Evolutionary conservation across 92 coral and sea anemone genomes (phyloP).

Genomic region (Zoanthus sociatus): DNA sequence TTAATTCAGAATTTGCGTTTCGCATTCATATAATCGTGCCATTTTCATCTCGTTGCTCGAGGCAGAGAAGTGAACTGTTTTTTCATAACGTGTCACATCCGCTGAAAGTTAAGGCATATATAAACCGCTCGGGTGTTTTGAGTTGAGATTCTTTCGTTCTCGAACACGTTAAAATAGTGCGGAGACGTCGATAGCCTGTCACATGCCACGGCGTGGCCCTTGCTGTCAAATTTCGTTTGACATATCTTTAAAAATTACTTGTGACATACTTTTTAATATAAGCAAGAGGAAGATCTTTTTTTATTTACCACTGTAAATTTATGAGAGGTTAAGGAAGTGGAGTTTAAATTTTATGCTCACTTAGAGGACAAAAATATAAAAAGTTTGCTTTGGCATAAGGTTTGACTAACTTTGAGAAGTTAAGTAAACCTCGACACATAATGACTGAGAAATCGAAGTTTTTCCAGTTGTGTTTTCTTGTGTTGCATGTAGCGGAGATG

Average conservation of each 20-base stretch:
- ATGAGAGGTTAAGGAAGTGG: constrained; percentile 1
- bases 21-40: not conserved
- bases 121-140: not conserved
- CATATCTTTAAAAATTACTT: not conserved
- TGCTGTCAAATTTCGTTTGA: not conserved
- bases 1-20: not conserved
- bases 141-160: not conserved
- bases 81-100: not conserved
- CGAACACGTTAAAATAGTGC: not conserved
- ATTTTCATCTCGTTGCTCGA: not conserved
- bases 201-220: not conserved
- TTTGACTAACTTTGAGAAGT: not conserved
- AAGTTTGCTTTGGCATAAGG: not conserved
- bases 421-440: not conserved
- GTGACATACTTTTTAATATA: not conserved
- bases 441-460: not conserved
- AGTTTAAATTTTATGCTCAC: not conserved
- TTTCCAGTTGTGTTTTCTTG: not conserved
- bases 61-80: not conserved
- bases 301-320: constrained; percentile 22
- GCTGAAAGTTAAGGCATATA: not conserved
- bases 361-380: not conserved
- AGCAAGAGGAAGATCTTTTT: not conserved
- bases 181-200: not conserved
- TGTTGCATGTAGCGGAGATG: not conserved